Evolutionary conservation across 2,113 vertebrate genomes (phyloP), one percentile per base, ranked within the genome.

Genomic region (Lagopus muta): DNA sequence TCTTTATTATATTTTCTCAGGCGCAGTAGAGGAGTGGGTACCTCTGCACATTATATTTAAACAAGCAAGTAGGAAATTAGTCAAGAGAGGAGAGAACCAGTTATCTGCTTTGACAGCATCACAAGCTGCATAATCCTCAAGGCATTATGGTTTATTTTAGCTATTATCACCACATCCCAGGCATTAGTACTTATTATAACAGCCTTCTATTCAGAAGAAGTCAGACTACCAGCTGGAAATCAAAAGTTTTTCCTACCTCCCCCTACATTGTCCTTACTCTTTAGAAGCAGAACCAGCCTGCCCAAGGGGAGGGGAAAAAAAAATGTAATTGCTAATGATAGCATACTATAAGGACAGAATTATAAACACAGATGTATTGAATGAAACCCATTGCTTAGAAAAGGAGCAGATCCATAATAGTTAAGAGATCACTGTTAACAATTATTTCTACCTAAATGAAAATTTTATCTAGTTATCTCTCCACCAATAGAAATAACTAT

Each of bases 101-200:
- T 74, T n/a, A 61, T 13, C 73, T 94, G 55, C 82, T 86, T n/a
- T 69, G 43, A 83, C 76, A 75, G 61, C 77, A 78, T 52, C 91
- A 28, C 47, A 60, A 71, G 61, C 61, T 80, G 16, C 60, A 38
- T 24, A 57, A 1, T 61, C 36, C 80, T 82, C 70, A 40, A 52
- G 48, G 69, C 77, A 47, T 2, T 65, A 50, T 9, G 14, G 58
- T 50, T 74, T 70, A 24, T 81, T 91, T 42, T 78, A 54, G 22
- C 38, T 70, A 8, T 79, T 92, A 67, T 60, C 72, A 93, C 47
- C 7, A 1, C 57, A 43, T 28, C 47, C 62, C 81, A 89, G 87
- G 28, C 58, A 62, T 73, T 13, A 27, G 4, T 8, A 32, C 52
- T 73, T 45, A 16, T 1, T 69, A 40, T 15, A 77, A 36, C 38